phyloP scores from a whole-genome alignment of 2,888 invertebrate genomes.

The Ditula angustiorana region DNA sequence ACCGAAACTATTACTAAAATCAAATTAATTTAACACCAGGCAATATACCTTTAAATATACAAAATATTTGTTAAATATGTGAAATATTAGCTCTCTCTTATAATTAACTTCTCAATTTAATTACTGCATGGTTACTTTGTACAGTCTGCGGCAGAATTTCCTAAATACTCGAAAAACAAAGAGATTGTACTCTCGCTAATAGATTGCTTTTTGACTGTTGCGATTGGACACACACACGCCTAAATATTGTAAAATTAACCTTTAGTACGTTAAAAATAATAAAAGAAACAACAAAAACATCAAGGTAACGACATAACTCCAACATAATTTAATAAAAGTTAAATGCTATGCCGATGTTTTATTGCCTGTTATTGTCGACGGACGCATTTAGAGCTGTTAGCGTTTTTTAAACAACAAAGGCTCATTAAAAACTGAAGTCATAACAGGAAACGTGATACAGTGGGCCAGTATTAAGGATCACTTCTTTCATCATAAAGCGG shows the following conservation, averaged over 20 bases:
- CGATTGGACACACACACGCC: neutral
- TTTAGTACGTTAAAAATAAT: constrained; percentile 49
- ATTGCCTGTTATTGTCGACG: constrained; percentile 48
- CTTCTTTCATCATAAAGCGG: constrained; percentile 80
- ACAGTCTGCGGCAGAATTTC: no score
- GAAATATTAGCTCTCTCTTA: no score
- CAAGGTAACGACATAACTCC: constrained; percentile 25
- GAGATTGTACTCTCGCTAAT: no score
- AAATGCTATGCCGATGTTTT: constrained; percentile 31
- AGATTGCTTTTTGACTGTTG: no score
- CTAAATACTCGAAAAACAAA: no score
- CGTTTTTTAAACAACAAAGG: constrained; percentile 76
- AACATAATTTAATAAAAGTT: constrained; percentile 37
- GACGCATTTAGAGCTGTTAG: constrained; percentile 71
- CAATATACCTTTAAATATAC: no score
- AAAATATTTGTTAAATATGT: no score
- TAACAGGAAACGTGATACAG: constrained; percentile 84
- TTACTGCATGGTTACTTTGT: no score
- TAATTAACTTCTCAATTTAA: no score
- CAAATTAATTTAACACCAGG: no score
- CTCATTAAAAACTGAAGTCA: constrained; percentile 81
- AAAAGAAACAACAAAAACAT: constrained; percentile 47
- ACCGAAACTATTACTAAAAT: no score
- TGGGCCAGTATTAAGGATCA: constrained; percentile 68
- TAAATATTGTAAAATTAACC: constrained; percentile 14